phyloP scores from a whole-genome alignment of 2,113 vertebrate genomes.

The Cynoglossus semilaevis region DNA sequence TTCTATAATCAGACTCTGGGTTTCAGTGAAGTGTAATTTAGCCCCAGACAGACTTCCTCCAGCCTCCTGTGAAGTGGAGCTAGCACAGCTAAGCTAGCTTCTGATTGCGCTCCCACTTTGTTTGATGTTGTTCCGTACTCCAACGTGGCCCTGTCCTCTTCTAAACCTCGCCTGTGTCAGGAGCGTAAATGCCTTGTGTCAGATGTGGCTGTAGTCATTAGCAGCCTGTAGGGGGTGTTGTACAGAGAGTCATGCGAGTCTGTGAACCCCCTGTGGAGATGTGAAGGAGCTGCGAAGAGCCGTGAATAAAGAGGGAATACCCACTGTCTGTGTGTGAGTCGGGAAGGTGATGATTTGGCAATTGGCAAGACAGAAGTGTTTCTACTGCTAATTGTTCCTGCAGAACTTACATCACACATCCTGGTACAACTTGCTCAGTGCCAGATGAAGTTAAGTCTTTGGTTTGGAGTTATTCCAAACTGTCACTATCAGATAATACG shows the following conservation, averaged over 20 bases:
- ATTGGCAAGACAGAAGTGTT: too few species aligned
- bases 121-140: slow-evolving; percentile 60
- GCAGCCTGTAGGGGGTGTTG: slow-evolving; percentile 65
- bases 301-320: slow-evolving; percentile 65
- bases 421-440: too few species aligned
- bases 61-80: slow-evolving; percentile 69
- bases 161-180: slow-evolving; percentile 53
- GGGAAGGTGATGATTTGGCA: too few species aligned
- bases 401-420: too few species aligned
- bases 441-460: too few species aligned
- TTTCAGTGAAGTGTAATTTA: slow-evolving; percentile 75
- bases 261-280: slow-evolving; percentile 68
- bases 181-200: slow-evolving; percentile 47
- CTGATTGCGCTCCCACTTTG: slow-evolving; percentile 36
- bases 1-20: slow-evolving; percentile 74
- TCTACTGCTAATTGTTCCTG: too few species aligned
- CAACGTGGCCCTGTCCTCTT: slow-evolving; percentile 50
- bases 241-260: slow-evolving; percentile 38
- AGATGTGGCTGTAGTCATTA: slow-evolving; percentile 34
- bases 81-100: slow-evolving; percentile 45
- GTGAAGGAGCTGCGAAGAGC: slow-evolving; percentile 67
- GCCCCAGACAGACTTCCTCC: slow-evolving; percentile 72
- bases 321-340: slow-evolving; percentile 27
- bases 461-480: too few species aligned
- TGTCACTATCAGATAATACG: too few species aligned